Evolutionary conservation across 2,888 invertebrate genomes (phyloP).

Genomic region (Nomada flava): DNA sequence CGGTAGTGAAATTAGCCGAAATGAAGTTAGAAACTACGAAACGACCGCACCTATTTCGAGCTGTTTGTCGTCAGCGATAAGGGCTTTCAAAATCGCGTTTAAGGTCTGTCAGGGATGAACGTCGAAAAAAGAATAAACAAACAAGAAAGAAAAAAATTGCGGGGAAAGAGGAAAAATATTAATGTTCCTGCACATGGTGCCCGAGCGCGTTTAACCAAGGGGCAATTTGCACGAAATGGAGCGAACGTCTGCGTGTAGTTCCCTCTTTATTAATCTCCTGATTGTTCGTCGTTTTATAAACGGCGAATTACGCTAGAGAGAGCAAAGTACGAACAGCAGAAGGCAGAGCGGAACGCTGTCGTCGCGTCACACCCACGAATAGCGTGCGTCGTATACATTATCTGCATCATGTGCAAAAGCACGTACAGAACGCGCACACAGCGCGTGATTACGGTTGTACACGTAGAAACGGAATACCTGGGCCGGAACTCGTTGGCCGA

Average conservation of each 20-base stretch:
- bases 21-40: constrained; percentile 35
- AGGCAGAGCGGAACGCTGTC: constrained; percentile 53
- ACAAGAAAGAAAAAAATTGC: too few relatives aligned
- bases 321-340: constrained; percentile 34
- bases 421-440: constrained; percentile 43
- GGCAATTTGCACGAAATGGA: constrained; percentile 52
- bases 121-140: background rate
- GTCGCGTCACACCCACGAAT: constrained; percentile 79
- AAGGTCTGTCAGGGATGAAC: constrained; percentile 29
- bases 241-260: constrained; percentile 42
- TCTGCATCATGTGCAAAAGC: constrained; percentile 57
- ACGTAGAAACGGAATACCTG: constrained; percentile 53
- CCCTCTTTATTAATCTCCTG: constrained; percentile 67
- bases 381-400: constrained; percentile 77
- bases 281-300: constrained; percentile 53
- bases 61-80: constrained; percentile 21
- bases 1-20: constrained; percentile 38
- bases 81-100: constrained; percentile 34
- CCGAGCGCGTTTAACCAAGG: constrained; percentile 29
- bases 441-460: constrained; percentile 39
- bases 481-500: constrained; percentile 56
- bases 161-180: background rate
- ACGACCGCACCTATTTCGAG: constrained; percentile 44
- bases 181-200: constrained; percentile 11
- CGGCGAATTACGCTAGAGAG: constrained; percentile 49